These are phyloP conservation scores for Takifugu rubripes DNA, from an alignment of 2,797 vertebrate genomes.

Conservation along the genomic window DNA sequence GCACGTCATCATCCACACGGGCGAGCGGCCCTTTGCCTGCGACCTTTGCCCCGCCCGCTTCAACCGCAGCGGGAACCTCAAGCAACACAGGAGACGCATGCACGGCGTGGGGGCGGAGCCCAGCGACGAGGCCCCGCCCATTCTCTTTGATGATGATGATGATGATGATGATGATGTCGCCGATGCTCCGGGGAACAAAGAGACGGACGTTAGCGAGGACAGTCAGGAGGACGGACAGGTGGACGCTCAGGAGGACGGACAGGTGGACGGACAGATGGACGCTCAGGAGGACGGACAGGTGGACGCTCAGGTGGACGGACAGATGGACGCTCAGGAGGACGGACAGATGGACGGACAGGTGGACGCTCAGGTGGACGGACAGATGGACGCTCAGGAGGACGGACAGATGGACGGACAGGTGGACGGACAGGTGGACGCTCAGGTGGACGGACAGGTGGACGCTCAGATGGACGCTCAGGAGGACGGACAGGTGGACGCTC, in stretches of 20 bases:
- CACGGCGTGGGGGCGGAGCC: conserved; percentile 23
- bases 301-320: neutral
- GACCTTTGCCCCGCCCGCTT: conserved; percentile 55
- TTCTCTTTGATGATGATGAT: conserved; percentile 51
- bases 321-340: neutral
- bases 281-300: no score
- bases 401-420: no score
- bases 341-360: no score
- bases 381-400: no score
- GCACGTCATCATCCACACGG: conserved; percentile 60
- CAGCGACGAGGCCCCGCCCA: conserved; percentile 3
- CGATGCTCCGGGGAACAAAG: conserved; percentile 33
- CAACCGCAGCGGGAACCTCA: conserved; percentile 62
- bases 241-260: no score
- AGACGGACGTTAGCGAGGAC: conserved; percentile 8
- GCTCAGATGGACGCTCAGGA: neutral
- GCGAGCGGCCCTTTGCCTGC: conserved; percentile 56
- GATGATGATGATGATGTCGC: conserved; percentile 19
- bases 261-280: no score
- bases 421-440: no score
- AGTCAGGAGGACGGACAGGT: accelerated
- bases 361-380: no score
- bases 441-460: no score
- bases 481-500: no score
- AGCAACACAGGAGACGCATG: conserved; percentile 62